phyloP scores from a whole-genome alignment of 2,113 vertebrate genomes.

The Lophura nycthemera region DNA sequence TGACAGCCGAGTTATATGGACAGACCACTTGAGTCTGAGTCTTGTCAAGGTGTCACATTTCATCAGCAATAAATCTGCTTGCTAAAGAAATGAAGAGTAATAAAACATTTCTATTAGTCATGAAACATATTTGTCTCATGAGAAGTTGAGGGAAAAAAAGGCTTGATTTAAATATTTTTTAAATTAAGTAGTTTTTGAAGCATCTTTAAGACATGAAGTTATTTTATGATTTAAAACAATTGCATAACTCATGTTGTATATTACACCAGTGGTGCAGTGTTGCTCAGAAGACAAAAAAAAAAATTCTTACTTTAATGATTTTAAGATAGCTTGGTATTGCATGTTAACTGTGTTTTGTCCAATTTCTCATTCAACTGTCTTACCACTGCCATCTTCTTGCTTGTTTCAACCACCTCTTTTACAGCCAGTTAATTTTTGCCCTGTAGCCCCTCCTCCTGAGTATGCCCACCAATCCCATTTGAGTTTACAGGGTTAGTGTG shows the following conservation, averaged over 20 bases:
- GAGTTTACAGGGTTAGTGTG: slow-evolving; percentile 11
- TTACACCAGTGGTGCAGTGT: not conserved
- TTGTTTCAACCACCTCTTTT: slow-evolving; percentile 15
- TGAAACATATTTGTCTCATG: not conserved
- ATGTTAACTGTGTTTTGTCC: slow-evolving; percentile 17
- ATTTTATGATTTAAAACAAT: not conserved
- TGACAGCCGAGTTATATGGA: not conserved
- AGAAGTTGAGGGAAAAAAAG: not conserved
- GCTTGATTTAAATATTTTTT: slow-evolving; percentile 25
- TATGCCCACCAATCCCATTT: not conserved
- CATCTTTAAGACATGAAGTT: slow-evolving; percentile 11
- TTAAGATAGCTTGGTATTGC: not conserved
- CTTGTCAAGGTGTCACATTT: not conserved
- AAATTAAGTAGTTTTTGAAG: slow-evolving; percentile 27
- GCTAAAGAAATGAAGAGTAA: not conserved
- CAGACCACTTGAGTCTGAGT: not conserved
- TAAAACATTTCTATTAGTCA: slow-evolving; percentile 30
- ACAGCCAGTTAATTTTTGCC: slow-evolving; percentile 31
- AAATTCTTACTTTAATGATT: not conserved
- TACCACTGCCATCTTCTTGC: slow-evolving; percentile 35
- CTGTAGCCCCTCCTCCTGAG: not conserved
- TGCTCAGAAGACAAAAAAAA: slow-evolving; percentile 39
- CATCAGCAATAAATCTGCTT: slow-evolving; percentile 18
- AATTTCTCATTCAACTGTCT: not conserved
- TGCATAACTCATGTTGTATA: slow-evolving; percentile 6